Evolutionary conservation across 2,888 invertebrate genomes (phyloP), one percentile per base, ranked within the genome.

Genomic region (Meliscaeva auricollis): DNA sequence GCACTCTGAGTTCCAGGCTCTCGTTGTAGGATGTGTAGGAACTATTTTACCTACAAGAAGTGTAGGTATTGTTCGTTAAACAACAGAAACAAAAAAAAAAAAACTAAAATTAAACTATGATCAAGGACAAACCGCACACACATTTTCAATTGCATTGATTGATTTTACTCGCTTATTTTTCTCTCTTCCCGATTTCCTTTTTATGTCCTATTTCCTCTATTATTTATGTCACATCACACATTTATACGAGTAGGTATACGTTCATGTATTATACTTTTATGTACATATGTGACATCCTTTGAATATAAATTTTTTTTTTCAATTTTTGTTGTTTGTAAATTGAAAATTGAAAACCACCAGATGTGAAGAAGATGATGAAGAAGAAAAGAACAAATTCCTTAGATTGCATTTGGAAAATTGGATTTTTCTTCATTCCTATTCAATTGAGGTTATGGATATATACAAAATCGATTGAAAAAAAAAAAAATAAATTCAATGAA

Each of bases 361-460:
- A 48, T 48, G 46, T 8, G 46, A 48, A 15, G 7, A 46, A 46
- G n/a, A 46, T n/a, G 4, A 46, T 2, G 13, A 50, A 11, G 15
- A 44, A 50, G 13, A 13, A 38, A 38, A 11, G 38, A 50, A 50
- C 20, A 50, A 22, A 50, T 50, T 22, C 22, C 22, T 11, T 11
- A 44, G 44, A 44, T 50, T 50, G 22, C 50, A 22, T 50, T 50
- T 20, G 50, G 17, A 50, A 50, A 50, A 50, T 50, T 50, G 20
- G 50, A 22, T 50, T 50, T 50, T 22, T 22, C 22, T 22, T 50
- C 22, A 22, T 5, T 22, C 15, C 1, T 50, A 22, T 50, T 50
- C 2, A 22, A 20, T 50, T 50, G 50, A 50, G 50, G 50, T 22
- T 50, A 22, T 50, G 50, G 26, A 26, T 26, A 4, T 3, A 26